Evolutionary conservation across 2,113 vertebrate genomes (phyloP).

Genomic region (Erythrocebus patas): DNA sequence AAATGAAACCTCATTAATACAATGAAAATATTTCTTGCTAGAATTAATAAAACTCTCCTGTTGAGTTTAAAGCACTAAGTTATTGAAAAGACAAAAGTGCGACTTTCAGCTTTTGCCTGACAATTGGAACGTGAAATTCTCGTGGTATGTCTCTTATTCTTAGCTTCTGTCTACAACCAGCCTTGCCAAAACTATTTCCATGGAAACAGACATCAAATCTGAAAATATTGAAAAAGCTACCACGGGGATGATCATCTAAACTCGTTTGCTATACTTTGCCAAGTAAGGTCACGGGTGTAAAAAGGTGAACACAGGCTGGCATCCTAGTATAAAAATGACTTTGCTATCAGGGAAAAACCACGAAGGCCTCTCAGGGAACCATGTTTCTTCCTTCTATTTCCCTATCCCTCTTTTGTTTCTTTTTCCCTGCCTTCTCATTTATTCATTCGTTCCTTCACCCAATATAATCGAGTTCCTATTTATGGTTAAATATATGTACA

Average conservation of each 20-base stretch:
- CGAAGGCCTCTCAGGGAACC: background rate
- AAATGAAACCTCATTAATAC: slow-evolving; percentile 46
- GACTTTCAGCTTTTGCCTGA: background rate
- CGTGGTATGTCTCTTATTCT: background rate
- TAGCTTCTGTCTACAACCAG: background rate
- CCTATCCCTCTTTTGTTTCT: background rate
- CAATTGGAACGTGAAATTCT: background rate
- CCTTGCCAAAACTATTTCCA: slow-evolving; percentile 34
- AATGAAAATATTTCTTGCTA: slow-evolving; percentile 43
- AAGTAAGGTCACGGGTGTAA: background rate
- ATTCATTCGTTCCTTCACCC: background rate
- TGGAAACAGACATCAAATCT: slow-evolving; percentile 34
- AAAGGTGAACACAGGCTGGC: background rate
- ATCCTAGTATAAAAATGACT: background rate
- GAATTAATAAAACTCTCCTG: slow-evolving; percentile 37
- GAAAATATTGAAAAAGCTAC: slow-evolving; percentile 39
- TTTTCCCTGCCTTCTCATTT: background rate
- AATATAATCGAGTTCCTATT: background rate
- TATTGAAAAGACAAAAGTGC: slow-evolving; percentile 16
- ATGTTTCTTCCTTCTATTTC: background rate
- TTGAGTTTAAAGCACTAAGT: slow-evolving; percentile 7
- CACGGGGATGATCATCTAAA: background rate
- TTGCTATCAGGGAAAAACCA: background rate
- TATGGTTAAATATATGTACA: background rate
- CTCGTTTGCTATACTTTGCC: background rate